Evolutionary conservation across 1,140 invertebrate genomes (phyloP), one percentile per base, ranked within the genome.

Genomic region (Sinonovacula constricta): DNA sequence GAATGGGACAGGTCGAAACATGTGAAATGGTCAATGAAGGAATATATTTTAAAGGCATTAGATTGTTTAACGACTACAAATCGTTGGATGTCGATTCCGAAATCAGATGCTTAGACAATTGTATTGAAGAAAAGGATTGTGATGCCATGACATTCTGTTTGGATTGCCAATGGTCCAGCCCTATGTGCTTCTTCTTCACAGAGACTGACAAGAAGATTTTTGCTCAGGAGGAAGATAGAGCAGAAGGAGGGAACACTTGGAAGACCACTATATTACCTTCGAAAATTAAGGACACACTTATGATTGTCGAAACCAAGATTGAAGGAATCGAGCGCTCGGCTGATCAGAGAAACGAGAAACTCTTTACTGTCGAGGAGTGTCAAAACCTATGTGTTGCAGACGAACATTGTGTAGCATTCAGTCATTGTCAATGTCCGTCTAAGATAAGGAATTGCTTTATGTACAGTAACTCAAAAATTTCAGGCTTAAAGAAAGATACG

Each of bases 1-100:
- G 67, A 22, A 45, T 39, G 4, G 72, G 72, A 2, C 3, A 67
- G 18, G 22, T 76, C 22, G 63, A 76, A n/a, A 28, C 62, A n/a
- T 76, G 72, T 45, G 33, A 67, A 24, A 22, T 12, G 12, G 36
- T 66, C 5, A 24, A 18, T 36, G 59, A 49, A 18, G 72, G 72
- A 15, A 15, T 76, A 26, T 36, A 60, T 24, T 72, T 60, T 33
- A 22, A 28, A 28, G 60, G 34, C 22, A 77, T 30, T 7, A 68
- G 51, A 26, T 31, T 69, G 30, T 4, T 10, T 33, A 24, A 10
- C 0, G 3, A 54, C 18, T 67, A 67, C 28, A 31, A 18, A 24
- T 15, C 54, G 26, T 26, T n/a, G n/a, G n/a, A 51, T 4, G 53
- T 30, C 0, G 26, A 15, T 4, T 33, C 33, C 15, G n/a, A 18